These are phyloP conservation scores for Tragulus kanchil DNA, from an alignment of 2,113 vertebrate species.

Conservation along the genomic window DNA sequence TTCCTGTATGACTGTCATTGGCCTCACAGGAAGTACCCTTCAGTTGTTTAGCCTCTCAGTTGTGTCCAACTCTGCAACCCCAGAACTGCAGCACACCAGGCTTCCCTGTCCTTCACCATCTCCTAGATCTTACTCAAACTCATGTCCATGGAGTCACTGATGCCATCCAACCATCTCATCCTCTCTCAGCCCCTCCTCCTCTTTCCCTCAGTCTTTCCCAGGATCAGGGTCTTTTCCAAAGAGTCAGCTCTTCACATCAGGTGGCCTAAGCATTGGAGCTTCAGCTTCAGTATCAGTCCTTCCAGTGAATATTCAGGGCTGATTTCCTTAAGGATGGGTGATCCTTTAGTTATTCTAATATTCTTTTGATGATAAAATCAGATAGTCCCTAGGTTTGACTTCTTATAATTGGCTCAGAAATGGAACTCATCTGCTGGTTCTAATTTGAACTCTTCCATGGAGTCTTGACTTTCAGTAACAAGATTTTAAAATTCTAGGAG, in stretches of 20 bases:
- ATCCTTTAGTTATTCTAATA: neutral
- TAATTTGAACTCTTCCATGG: accelerated
- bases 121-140: neutral
- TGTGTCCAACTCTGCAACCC: neutral
- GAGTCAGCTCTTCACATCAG: neutral
- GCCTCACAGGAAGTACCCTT: neutral
- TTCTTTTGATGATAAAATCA: neutral
- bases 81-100: neutral
- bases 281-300: neutral
- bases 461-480: neutral
- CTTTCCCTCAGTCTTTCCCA: no score
- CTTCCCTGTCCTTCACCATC: neutral
- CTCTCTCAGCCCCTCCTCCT: no score
- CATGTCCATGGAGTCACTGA: accelerated
- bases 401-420: neutral
- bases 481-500: neutral
- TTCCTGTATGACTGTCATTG: neutral
- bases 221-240: neutral
- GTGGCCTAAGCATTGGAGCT: neutral
- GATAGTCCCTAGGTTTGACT: neutral
- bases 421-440: neutral
- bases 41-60: neutral
- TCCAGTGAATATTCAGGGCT: neutral
- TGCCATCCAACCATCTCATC: no score
- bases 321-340: neutral